Evolutionary conservation across 2,113 vertebrate genomes (phyloP).

Genomic region (Saimiri boliviensis): DNA sequence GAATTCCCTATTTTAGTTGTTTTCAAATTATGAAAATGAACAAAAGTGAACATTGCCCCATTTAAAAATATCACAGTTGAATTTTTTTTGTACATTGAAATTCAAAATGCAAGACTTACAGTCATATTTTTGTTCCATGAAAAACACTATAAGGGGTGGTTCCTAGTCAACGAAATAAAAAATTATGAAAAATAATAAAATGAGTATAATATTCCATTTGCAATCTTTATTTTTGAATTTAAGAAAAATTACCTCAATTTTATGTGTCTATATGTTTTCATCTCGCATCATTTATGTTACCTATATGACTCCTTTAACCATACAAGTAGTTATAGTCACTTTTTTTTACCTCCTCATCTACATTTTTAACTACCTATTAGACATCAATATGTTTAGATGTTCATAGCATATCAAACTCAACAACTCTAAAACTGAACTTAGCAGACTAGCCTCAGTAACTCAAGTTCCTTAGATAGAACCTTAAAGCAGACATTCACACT

Average conservation of each 20-base stretch:
- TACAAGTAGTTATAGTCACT: not conserved
- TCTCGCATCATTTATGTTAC: not conserved
- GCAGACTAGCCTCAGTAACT: not conserved
- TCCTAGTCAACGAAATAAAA: constrained; percentile 35
- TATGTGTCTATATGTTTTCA: not conserved
- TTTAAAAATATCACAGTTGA: not conserved
- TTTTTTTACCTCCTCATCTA: not conserved
- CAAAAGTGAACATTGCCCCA: not conserved
- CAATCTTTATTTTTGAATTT: not conserved
- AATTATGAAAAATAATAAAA: not conserved
- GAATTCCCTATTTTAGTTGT: not conserved
- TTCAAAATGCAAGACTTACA: not conserved
- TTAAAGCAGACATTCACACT: not conserved
- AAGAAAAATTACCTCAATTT: not conserved
- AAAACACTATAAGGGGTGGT: not conserved
- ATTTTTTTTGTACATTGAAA: not conserved
- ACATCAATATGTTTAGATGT: not conserved
- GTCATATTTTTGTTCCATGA: not conserved
- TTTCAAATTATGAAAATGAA: not conserved
- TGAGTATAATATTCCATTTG: not conserved
- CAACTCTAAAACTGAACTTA: not conserved
- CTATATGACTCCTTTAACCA: not conserved
- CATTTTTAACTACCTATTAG: not conserved
- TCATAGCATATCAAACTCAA: not conserved
- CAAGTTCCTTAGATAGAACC: not conserved